Evolutionary conservation across 1,140 invertebrate genomes (phyloP).

Genomic region (Papilio machaon): DNA sequence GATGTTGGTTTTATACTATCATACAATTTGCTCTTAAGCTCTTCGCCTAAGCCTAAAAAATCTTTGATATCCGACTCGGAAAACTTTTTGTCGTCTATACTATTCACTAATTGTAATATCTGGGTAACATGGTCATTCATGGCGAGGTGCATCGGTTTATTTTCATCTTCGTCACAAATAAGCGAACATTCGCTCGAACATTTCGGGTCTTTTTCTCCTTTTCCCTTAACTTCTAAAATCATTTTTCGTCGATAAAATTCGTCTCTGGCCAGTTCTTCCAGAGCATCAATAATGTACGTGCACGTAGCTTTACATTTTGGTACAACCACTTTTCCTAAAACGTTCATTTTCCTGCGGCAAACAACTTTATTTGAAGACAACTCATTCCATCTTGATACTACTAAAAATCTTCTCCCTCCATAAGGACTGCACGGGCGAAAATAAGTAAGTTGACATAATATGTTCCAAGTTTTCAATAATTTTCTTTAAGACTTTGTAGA

Average conservation of each 20-base stretch:
- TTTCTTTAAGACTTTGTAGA: not conserved
- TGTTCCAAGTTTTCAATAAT: not conserved
- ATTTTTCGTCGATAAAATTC: slow-evolving; percentile 93
- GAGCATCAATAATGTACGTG: slow-evolving; percentile 88
- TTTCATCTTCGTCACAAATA: slow-evolving; percentile 28
- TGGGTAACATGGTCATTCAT: slow-evolving; percentile 12
- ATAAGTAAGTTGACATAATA: not conserved
- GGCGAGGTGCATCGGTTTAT: not conserved
- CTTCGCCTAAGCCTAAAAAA: slow-evolving; percentile 14
- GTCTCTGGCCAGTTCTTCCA: slow-evolving; percentile 92
- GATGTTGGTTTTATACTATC: slow-evolving; percentile 8
- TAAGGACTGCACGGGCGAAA: slow-evolving; percentile 58
- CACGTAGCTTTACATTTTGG: slow-evolving; percentile 88
- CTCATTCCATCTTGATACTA: slow-evolving; percentile 31
- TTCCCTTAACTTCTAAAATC: slow-evolving; percentile 85
- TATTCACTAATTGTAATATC: slow-evolving; percentile 24
- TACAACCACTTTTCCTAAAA: slow-evolving; percentile 92
- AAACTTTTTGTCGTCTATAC: slow-evolving; percentile 22
- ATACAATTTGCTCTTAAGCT: not conserved
- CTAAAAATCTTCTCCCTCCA: slow-evolving; percentile 51
- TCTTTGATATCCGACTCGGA: slow-evolving; percentile 13
- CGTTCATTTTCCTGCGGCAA: slow-evolving; percentile 88
- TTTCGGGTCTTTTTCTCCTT: slow-evolving; percentile 42
- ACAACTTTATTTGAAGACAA: slow-evolving; percentile 43
- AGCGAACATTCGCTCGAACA: slow-evolving; percentile 19